Evolutionary conservation across 2,113 vertebrate genomes (phyloP).

Genomic region (Mustelus asterias): DNA sequence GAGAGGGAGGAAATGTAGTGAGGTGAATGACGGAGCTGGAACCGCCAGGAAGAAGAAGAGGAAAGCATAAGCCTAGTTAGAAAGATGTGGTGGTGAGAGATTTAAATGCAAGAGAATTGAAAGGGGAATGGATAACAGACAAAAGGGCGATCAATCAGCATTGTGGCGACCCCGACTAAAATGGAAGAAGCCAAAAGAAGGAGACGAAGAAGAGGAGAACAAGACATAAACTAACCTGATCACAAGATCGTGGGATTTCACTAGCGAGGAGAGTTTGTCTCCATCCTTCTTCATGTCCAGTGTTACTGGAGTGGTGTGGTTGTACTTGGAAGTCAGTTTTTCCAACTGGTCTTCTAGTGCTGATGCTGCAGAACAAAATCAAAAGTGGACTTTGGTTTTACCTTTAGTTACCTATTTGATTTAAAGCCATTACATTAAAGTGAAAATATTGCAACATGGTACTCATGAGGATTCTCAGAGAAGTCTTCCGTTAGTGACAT

Average conservation of each 20-base stretch:
- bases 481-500: neutral
- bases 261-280: conserved; percentile 65
- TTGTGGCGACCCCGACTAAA: neutral
- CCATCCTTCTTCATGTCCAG: conserved; percentile 70
- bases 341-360: conserved; percentile 71
- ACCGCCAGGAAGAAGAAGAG: no score
- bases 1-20: no score
- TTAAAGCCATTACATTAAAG: neutral
- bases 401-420: neutral
- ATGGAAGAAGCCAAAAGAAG: neutral
- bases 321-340: conserved; percentile 67
- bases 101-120: neutral
- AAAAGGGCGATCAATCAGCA: neutral
- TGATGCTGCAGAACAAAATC: conserved; percentile 60
- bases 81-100: neutral
- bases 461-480: neutral
- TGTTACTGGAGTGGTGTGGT: conserved; percentile 66
- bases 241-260: conserved; percentile 80
- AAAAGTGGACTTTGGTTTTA: neutral
- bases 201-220: neutral
- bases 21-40: no score
- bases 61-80: neutral
- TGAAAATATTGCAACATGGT: neutral
- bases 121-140: neutral
- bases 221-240: conserved; percentile 68